Base-by-base conservation (phyloP, 2,888 invertebrate species). In the Eupeodes luniger region DNA sequence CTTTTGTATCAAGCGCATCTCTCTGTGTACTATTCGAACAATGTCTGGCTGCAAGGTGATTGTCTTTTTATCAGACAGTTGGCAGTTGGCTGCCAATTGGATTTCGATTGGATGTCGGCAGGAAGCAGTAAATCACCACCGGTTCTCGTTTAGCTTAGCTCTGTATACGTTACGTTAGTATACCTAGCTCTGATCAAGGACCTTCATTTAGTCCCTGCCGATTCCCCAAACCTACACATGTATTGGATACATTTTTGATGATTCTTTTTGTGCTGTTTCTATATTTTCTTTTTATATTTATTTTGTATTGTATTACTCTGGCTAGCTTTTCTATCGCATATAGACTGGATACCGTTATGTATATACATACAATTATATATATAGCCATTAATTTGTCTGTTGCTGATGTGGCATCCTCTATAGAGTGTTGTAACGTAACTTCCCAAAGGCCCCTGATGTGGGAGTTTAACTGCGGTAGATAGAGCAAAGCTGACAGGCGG, bases 331-430 rank as follows among this genome's bases (percentile, higher is more conserved):
- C 62, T 72, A 59, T 27, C 40, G 34, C 27, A 27, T 27, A 27
- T 27, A 27, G 27, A 27, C 27, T 27, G 2, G 27, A 27, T 61
- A 70, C 47, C 78, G 81, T 67, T 53, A 11, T 51, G 59, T 11
- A 49, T 19, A 36, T 4, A n/a, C 51, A n/a, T 12, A 47, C 67
- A 57, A 7, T 36, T 40, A n/a, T 12, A 47, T 55, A 72, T 62
- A 80, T 76, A 85, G 85, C 69, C 88, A 88, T 88, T 85, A 85
- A 88, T 85, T 85, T 78, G 85, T 85, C 88, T 84, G 88, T 85
- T 88, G 88, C 85, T 88, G 88, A 88, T 85, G 81, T 78, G 81
- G 85, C 78, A 85, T 81, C 62, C 81, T 81, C 64, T 81, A 70
- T 19, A 9, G 11, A 27, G 78, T 78, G 78, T 62, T 78, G 67